Percentiles rank a stretch among this genome's conserved stretches.
Evolutionary conservation across 2,113 vertebrate genomes (phyloP).

Genomic region (Corvus cornix): DNA sequence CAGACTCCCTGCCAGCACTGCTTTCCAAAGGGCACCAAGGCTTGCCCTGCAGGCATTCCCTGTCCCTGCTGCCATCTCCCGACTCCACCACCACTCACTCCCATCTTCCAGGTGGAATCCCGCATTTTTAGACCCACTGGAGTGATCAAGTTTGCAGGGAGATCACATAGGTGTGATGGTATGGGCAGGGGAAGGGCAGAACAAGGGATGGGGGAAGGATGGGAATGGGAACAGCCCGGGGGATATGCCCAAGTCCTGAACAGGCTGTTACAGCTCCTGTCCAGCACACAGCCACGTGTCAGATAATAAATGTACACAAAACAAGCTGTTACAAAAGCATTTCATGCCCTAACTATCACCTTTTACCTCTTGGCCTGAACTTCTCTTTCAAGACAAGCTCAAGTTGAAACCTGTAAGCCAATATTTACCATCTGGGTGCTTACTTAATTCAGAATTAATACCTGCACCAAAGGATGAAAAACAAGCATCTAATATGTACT

Average conservation of each 20-base stretch:
- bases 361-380: neutral
- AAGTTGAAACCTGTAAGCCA: neutral
- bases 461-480: neutral
- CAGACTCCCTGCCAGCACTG: neutral
- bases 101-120: neutral
- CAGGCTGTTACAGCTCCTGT: neutral
- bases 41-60: neutral
- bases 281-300: neutral
- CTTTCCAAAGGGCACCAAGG: neutral
- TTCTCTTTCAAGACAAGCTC: neutral
- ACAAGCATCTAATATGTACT: neutral
- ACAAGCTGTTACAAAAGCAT: neutral
- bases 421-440: neutral
- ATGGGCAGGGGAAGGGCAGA: neutral
- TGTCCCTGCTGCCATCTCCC: fast-evolving
- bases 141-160: fast-evolving
- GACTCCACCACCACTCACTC: fast-evolving
- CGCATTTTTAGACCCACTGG: fast-evolving
- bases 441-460: neutral
- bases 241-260: neutral
- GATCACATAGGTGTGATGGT: fast-evolving
- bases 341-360: neutral
- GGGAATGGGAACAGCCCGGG: neutral
- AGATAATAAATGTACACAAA: neutral
- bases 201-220: neutral